Percentiles rank a stretch among this genome's conserved stretches.
Conservation (phyloP, 1,140 invertebrate species). For the Drosophila arawakana region DNA sequence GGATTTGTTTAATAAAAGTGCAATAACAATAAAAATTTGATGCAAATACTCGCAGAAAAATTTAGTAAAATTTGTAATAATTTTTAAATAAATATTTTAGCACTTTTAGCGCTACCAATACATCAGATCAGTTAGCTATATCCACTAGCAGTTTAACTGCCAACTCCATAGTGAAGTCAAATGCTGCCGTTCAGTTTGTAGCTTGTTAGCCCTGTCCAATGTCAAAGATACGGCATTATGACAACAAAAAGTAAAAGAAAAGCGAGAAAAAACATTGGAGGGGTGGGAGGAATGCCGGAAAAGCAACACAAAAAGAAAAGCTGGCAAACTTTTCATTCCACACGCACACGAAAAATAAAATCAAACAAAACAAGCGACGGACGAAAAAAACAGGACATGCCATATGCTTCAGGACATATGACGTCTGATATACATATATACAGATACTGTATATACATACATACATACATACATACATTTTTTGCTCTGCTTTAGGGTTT, state of each 20-base stretch:
- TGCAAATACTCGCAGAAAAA: too few relatives aligned
- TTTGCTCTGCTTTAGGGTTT: constrained; percentile 3
- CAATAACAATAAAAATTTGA: too few relatives aligned
- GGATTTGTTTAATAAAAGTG: not conserved
- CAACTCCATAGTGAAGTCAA: not conserved
- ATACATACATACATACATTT: too few relatives aligned
- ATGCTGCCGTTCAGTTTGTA: not conserved
- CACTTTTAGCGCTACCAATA: too few relatives aligned
- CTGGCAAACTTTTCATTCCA: constrained; percentile 36
- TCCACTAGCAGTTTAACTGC: not conserved
- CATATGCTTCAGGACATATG: constrained; percentile 51
- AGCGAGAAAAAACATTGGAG: constrained; percentile 3
- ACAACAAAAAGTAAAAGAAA: not conserved
- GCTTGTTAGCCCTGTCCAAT: constrained; percentile 39
- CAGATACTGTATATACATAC: too few relatives aligned
- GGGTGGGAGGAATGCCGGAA: not conserved
- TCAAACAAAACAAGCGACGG: constrained; percentile 24
- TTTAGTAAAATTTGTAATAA: too few relatives aligned
- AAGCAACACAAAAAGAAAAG: constrained; percentile 15
- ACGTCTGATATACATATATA: constrained; percentile 14
- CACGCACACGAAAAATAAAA: constrained; percentile 43
- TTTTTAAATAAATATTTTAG: too few relatives aligned
- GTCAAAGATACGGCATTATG: constrained; percentile 25
- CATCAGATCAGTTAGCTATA: not conserved
- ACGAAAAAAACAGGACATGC: constrained; percentile 9